These are phyloP conservation scores for Callyntrura sp. DNA, from an alignment of 2,888 invertebrate genomes.

Conservation along the genomic window DNA sequence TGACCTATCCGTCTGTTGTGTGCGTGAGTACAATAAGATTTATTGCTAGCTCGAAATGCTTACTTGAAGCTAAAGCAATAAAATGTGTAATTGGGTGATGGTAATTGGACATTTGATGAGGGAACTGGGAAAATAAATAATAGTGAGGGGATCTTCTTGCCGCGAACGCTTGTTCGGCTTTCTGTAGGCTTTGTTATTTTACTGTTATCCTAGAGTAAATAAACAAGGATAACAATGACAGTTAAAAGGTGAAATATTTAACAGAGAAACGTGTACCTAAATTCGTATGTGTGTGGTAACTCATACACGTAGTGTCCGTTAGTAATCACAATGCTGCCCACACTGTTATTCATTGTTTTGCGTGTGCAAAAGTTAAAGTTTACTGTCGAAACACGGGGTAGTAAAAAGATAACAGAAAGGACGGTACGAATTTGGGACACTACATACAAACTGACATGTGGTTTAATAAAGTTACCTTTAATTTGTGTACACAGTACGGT, in stretches of 20 bases:
- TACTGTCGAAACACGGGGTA: neutral
- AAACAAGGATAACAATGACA: slow-evolving; percentile 29
- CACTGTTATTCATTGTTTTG: neutral
- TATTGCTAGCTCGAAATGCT: slow-evolving; percentile 42
- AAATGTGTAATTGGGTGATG: slow-evolving; percentile 74
- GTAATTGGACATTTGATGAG: slow-evolving; percentile 76
- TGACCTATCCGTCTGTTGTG: neutral
- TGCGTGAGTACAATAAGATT: slow-evolving; percentile 50
- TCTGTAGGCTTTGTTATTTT: neutral
- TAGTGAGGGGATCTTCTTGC: slow-evolving; percentile 29
- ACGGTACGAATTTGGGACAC: no score
- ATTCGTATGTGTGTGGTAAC: neutral
- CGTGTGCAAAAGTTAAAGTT: neutral
- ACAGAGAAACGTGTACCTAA: neutral
- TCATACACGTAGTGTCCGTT: neutral
- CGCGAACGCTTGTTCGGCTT: slow-evolving; percentile 5
- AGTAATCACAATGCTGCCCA: neutral
- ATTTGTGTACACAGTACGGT: no score
- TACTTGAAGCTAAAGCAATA: slow-evolving; percentile 56
- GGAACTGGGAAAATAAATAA: slow-evolving; percentile 49
- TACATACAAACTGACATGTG: no score
- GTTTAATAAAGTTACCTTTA: no score
- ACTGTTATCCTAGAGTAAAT: neutral
- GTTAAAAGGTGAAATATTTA: slow-evolving; percentile 17
- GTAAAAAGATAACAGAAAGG: neutral